Evolutionary conservation across 2,797 vertebrate species (phyloP).

Genomic region (Lagodon rhomboides): DNA sequence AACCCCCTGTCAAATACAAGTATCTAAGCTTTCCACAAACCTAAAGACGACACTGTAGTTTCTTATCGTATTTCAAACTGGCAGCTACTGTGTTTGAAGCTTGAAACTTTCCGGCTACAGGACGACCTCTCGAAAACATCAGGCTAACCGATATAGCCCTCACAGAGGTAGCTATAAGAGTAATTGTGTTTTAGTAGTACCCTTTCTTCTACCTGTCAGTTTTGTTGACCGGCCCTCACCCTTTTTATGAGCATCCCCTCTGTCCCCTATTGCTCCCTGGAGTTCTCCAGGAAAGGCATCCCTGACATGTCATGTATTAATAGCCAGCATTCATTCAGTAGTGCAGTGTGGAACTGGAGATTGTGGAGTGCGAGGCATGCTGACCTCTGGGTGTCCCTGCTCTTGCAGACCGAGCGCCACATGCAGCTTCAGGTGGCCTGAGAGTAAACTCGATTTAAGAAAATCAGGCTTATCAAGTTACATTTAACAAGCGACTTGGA

Average conservation of each 20-base stretch:
- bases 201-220: background rate
- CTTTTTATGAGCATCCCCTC: slow-evolving; percentile 24
- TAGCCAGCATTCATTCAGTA: slow-evolving; percentile 75
- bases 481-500: slow-evolving; percentile 2
- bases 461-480: slow-evolving; percentile 7
- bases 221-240: slow-evolving; percentile 21
- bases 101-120: background rate
- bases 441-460: slow-evolving; percentile 17
- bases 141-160: background rate
- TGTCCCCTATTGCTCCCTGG: slow-evolving; percentile 37
- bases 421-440: slow-evolving; percentile 44
- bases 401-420: slow-evolving; percentile 16
- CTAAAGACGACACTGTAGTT: too few relatives aligned
- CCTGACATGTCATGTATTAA: slow-evolving; percentile 78
- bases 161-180: background rate
- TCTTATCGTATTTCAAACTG: background rate
- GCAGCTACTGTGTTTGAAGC: background rate
- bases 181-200: background rate
- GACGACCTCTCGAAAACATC: background rate
- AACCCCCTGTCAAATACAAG: too few relatives aligned
- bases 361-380: slow-evolving; percentile 58
- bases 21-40: too few relatives aligned
- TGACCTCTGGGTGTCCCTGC: slow-evolving; percentile 75
- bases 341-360: slow-evolving; percentile 70
- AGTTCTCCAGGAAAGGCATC: slow-evolving; percentile 71